These are phyloP conservation scores for Oreonectes daqikongensis DNA, from an alignment of 2,797 vertebrate genomes.

Conservation along the genomic window DNA sequence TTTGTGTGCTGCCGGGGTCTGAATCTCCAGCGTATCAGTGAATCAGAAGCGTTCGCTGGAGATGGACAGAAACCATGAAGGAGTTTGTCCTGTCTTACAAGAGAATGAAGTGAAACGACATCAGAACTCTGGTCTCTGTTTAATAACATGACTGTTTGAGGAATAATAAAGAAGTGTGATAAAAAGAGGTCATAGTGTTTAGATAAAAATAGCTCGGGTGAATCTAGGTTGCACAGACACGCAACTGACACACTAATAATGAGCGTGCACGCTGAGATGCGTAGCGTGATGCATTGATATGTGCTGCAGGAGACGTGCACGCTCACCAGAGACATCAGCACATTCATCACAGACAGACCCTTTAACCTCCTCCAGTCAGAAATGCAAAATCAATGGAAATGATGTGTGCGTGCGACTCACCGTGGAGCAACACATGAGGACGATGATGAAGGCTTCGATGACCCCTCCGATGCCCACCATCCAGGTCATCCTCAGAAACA, in stretches of 20 bases:
- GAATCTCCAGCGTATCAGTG: background rate
- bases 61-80: background rate
- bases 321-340: background rate
- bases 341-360: background rate
- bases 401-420: conserved; percentile 74
- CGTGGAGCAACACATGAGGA: conserved; percentile 96
- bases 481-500: conserved; percentile 98
- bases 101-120: no score
- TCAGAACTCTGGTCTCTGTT: no score
- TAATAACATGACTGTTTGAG: no score
- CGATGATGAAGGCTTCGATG: conserved; percentile 93
- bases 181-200: background rate
- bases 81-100: no score
- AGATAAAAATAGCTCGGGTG: conserved; percentile 73
- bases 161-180: background rate
- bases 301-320: background rate
- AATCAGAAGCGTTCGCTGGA: background rate
- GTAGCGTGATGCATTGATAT: background rate
- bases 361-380: background rate
- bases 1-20: background rate
- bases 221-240: conserved; percentile 70
- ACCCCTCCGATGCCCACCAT: conserved; percentile 94
- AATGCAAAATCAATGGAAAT: background rate
- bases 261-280: background rate
- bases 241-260: conserved; percentile 43